Evolutionary conservation across 2,888 invertebrate species (phyloP).

Genomic region (Erynnis tages): DNA sequence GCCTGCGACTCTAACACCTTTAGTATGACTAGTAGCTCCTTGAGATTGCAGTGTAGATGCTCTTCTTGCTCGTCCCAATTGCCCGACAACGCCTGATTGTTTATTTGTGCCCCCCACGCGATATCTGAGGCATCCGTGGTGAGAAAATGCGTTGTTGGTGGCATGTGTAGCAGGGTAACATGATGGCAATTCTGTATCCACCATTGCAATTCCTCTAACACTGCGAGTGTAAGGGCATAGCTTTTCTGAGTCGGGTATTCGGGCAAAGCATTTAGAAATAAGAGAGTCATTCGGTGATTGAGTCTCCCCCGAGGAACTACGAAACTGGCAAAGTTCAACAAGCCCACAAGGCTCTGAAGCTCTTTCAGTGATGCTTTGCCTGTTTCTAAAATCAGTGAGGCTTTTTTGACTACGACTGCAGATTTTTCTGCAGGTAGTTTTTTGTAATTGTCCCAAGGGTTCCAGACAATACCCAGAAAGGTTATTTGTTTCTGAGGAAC

Average conservation of each 20-base stretch:
- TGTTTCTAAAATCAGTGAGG: not conserved
- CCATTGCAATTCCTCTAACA: constrained; percentile 22
- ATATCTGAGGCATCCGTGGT: constrained; percentile 29
- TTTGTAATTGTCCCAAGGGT: not conserved
- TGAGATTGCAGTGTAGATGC: constrained; percentile 1
- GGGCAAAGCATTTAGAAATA: not conserved
- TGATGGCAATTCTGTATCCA: constrained; percentile 23
- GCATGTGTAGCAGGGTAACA: constrained; percentile 14
- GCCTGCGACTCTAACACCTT: not conserved
- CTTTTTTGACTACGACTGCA: not conserved
- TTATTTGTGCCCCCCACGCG: constrained; percentile 24
- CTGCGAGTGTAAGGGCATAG: not conserved
- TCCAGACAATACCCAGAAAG: constrained; percentile 8
- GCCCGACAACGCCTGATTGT: not conserved
- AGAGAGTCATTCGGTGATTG: constrained; percentile 17
- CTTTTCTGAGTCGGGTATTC: not conserved
- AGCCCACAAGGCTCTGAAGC: constrained; percentile 25
- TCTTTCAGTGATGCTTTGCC: not conserved
- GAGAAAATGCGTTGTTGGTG: constrained; percentile 22
- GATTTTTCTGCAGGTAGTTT: constrained; percentile 5
- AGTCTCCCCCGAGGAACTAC: constrained; percentile 29
- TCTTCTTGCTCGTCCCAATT: not conserved
- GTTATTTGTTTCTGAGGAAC: constrained; percentile 6
- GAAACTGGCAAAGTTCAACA: constrained; percentile 31
- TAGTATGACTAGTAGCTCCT: constrained; percentile 3